Percentiles rank a stretch among this genome's conserved stretches.
These are phyloP conservation scores for Scolopax rusticola DNA, from an alignment of 2,797 vertebrate genomes.

Conservation along the genomic window DNA sequence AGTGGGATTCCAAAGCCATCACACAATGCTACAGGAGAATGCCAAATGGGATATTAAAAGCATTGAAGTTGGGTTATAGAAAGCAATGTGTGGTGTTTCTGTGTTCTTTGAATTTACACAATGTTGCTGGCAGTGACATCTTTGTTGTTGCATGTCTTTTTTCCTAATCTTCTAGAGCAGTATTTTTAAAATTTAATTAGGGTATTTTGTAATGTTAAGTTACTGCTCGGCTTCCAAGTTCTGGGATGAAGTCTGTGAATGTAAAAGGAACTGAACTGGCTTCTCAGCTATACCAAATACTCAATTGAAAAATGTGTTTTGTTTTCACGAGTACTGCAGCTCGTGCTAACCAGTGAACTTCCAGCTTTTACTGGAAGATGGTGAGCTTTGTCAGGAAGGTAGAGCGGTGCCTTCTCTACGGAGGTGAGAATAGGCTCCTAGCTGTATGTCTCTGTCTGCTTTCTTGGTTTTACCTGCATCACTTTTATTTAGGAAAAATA, in stretches of 20 bases:
- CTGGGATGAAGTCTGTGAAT: background rate
- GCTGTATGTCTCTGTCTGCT: background rate
- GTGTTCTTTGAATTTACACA: slow-evolving; percentile 11
- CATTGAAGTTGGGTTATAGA: background rate
- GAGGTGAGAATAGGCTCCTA: background rate
- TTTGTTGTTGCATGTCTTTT: background rate
- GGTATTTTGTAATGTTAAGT: background rate
- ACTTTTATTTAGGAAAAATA: background rate
- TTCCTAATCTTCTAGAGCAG: background rate
- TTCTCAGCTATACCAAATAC: background rate
- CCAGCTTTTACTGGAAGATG: background rate
- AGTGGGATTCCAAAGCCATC: background rate
- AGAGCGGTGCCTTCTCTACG: background rate
- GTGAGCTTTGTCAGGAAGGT: background rate
- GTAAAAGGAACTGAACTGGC: background rate
- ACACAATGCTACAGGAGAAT: background rate
- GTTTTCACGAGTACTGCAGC: background rate
- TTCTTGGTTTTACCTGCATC: background rate
- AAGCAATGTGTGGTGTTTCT: background rate
- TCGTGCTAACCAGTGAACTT: background rate
- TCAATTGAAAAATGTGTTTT: background rate
- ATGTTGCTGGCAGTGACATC: background rate
- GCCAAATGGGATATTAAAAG: background rate
- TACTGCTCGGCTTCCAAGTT: background rate
- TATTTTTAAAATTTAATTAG: background rate